A percentile compares a stretch with the other conserved stretches of the same genome.
Evolutionary conservation across 2,888 invertebrate genomes (phyloP).

Genomic region (Ectropis crepuscularia): DNA sequence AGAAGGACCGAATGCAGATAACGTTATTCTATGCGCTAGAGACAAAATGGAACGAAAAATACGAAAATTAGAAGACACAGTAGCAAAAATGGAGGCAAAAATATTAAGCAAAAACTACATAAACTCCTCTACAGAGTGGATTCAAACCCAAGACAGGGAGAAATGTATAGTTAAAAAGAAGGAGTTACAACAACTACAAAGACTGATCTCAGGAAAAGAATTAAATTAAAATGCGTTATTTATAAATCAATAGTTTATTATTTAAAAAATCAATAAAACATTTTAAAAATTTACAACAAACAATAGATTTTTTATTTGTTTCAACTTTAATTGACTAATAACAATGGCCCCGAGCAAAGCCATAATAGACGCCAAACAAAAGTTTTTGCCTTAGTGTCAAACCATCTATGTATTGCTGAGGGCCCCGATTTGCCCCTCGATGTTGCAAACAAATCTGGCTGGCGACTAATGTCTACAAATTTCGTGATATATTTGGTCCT

Average conservation of each 20-base stretch:
- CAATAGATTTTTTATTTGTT: constrained; percentile 37
- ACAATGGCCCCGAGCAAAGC: constrained; percentile 47
- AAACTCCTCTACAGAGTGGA: constrained; percentile 53
- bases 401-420: no score
- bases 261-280: constrained; percentile 53
- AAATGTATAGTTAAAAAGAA: constrained; percentile 56
- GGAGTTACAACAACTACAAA: constrained; percentile 66
- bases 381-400: background rate
- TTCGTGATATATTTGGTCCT: no score
- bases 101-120: constrained; percentile 54
- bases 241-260: constrained; percentile 43
- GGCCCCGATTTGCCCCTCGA: no score
- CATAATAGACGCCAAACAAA: constrained; percentile 2
- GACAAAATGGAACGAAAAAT: constrained; percentile 63
- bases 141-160: constrained; percentile 58
- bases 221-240: constrained; percentile 34
- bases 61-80: constrained; percentile 58
- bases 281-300: constrained; percentile 58
- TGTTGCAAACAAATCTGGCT: no score
- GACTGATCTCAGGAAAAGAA: constrained; percentile 54
- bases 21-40: constrained; percentile 57
- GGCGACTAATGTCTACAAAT: no score
- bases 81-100: constrained; percentile 64
- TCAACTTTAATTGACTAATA: constrained; percentile 64
- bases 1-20: constrained; percentile 55